Evolutionary conservation across 2,797 vertebrate species (phyloP).

Genomic region (Sardinella longiceps): DNA sequence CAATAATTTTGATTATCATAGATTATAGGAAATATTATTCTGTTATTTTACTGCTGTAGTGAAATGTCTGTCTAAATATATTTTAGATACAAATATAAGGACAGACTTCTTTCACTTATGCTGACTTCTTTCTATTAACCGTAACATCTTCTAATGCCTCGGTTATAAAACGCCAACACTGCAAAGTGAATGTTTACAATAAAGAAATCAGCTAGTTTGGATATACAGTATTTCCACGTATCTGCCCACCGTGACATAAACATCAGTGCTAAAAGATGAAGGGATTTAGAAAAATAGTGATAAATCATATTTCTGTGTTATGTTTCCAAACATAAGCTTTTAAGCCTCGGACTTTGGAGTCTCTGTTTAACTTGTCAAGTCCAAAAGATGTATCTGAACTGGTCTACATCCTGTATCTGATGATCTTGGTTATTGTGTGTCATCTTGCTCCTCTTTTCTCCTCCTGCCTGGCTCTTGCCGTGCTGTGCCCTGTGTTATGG

Average conservation of each 20-base stretch:
- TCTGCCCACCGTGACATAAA: background rate
- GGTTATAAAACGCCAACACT: background rate
- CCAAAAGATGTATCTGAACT: background rate
- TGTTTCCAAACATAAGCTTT: conserved; percentile 1
- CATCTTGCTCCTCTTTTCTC: background rate
- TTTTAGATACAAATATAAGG: background rate
- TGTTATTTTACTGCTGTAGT: background rate
- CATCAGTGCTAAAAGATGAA: background rate
- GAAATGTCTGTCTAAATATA: background rate
- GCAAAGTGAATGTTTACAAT: background rate
- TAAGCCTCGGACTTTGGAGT: background rate
- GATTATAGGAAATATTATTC: background rate
- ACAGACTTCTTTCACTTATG: background rate
- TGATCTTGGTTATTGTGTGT: background rate
- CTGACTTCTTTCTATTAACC: background rate
- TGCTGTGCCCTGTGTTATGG: background rate
- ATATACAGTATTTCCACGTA: background rate
- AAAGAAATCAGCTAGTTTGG: background rate
- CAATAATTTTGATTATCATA: background rate
- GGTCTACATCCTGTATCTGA: background rate
- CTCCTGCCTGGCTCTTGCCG: background rate
- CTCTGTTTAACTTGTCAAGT: background rate
- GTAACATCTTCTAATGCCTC: background rate
- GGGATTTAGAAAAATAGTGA: background rate
- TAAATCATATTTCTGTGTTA: background rate